Evolutionary conservation across 2,113 vertebrate species (phyloP), one percentile per base, ranked within the genome.

Genomic region (Syrrhaptes paradoxus): DNA sequence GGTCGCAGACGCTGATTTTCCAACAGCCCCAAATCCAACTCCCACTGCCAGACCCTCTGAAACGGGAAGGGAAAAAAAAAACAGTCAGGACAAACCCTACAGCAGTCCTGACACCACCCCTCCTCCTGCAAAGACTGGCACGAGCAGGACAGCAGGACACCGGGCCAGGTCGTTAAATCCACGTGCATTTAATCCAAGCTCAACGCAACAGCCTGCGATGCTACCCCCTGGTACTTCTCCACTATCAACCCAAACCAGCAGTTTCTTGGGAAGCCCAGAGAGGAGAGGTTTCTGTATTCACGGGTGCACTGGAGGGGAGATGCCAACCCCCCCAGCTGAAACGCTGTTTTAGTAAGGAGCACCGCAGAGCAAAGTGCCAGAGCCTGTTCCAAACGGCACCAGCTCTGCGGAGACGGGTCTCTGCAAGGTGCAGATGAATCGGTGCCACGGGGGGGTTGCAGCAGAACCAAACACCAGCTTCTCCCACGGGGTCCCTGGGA

Each of bases 11-110:
- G 98, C 49, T 0, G 99, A 99, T 97, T 99, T 99, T 31, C 98
- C 99, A 16, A 99, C 11, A 6, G 99, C 99, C 43, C 99, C 99
- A 1, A 99, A 99, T 58, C 98, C 99, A 51, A 99, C 99, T 10
- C 99, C 99, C 17, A 99, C 99, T 13, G 99, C 99, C 74, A 99
- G 97, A 24, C 99, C 99, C 98, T 99, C 99, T 99, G 98, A 28
- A 98, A 98, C 0, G 91, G 57, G 94, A 87, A 78, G 57, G 57
- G 70, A 61, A 87, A 32, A 41, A 41, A 76, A 32, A n/a, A 11
- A 1, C 38, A 2, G 8, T 61, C 1, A 75, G n/a, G 32, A 51
- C 29, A 93, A 45, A 65, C 2, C 17, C 13, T 28, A 2, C 36
- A 5, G 14, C 11, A 55, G 54, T 51, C 62, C 55, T 2, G 22